These are phyloP conservation scores for Dicrostonyx torquatus DNA, from an alignment of 2,797 vertebrate genomes.

Conservation along the genomic window DNA sequence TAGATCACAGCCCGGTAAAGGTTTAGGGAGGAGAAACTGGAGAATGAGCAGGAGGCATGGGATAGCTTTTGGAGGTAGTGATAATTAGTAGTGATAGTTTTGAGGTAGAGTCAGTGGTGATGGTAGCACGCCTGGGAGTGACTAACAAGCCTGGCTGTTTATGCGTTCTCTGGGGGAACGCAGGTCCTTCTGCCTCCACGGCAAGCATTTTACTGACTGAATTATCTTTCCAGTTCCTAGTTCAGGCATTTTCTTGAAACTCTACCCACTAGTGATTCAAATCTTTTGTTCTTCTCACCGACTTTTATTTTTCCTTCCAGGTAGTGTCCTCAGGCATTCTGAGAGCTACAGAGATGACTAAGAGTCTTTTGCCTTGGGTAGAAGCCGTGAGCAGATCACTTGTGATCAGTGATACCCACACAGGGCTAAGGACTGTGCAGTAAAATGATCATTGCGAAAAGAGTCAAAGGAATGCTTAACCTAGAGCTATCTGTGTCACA, in stretches of 20 bases:
- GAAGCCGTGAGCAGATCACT: background rate
- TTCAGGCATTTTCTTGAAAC: constrained; percentile 3
- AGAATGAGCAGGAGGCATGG: background rate
- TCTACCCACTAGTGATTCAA: background rate
- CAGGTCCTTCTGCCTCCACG: background rate
- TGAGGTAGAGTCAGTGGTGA: background rate
- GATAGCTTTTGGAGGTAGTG: background rate
- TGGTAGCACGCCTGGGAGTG: background rate
- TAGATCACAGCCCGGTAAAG: background rate
- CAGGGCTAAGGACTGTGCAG: background rate
- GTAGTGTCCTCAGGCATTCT: background rate
- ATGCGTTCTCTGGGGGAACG: background rate
- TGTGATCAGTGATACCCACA: background rate
- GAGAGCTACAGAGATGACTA: background rate
- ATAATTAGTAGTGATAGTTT: constrained; percentile 14
- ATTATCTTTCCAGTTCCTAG: background rate
- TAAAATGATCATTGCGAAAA: background rate
- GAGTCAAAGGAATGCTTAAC: background rate
- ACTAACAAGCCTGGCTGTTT: background rate
- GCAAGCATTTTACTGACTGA: background rate
- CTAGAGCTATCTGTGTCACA: background rate
- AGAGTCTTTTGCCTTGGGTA: background rate
- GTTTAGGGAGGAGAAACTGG: background rate
- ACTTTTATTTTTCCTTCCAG: background rate
- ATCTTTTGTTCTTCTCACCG: background rate